A percentile compares a stretch with the other conserved stretches of the same genome.
These are phyloP conservation scores for Zaprionus capensis DNA, from an alignment of 1,140 invertebrate genomes.

Conservation along the genomic window DNA sequence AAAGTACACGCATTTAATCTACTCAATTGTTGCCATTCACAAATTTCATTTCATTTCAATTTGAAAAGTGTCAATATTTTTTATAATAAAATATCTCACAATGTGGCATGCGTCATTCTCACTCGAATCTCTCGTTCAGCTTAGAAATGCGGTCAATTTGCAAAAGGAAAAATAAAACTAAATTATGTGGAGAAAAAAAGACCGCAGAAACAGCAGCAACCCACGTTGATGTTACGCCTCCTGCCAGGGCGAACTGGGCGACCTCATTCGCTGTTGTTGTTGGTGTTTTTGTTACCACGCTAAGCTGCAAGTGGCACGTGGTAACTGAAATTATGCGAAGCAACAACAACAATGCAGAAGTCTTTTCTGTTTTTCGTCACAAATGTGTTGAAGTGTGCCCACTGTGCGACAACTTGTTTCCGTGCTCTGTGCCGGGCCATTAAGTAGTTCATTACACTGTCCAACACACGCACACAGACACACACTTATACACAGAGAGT, in stretches of 20 bases:
- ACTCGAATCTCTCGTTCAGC: slow-evolving; percentile 23
- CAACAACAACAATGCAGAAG: slow-evolving; percentile 23
- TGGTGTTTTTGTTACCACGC: slow-evolving; percentile 34
- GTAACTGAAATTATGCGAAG: slow-evolving; percentile 31
- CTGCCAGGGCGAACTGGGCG: slow-evolving; percentile 18
- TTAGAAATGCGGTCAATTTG: slow-evolving; percentile 47
- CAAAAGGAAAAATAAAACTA: slow-evolving; percentile 8
- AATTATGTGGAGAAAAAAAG: neutral
- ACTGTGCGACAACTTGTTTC: slow-evolving; percentile 60
- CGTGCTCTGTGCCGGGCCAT: slow-evolving; percentile 35
- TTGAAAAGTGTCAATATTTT: slow-evolving; percentile 38
- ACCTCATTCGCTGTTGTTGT: slow-evolving; percentile 34
- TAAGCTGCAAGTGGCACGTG: slow-evolving; percentile 58
- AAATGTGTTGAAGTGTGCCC: slow-evolving; percentile 13
- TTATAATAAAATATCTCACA: too few relatives aligned
- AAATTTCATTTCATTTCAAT: slow-evolving; percentile 24
- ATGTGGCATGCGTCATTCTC: slow-evolving; percentile 43
- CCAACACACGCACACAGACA: slow-evolving; percentile 19
- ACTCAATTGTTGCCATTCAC: slow-evolving; percentile 19
- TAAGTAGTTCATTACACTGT: slow-evolving; percentile 78
- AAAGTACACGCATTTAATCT: slow-evolving; percentile 21
- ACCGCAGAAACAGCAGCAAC: slow-evolving; percentile 4
- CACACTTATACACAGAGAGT: neutral
- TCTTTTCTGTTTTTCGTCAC: neutral
- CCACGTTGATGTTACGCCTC: slow-evolving; percentile 37